phyloP scores from a whole-genome alignment of 2,797 vertebrate genomes.

The Microctenopoma steveboyesi region DNA sequence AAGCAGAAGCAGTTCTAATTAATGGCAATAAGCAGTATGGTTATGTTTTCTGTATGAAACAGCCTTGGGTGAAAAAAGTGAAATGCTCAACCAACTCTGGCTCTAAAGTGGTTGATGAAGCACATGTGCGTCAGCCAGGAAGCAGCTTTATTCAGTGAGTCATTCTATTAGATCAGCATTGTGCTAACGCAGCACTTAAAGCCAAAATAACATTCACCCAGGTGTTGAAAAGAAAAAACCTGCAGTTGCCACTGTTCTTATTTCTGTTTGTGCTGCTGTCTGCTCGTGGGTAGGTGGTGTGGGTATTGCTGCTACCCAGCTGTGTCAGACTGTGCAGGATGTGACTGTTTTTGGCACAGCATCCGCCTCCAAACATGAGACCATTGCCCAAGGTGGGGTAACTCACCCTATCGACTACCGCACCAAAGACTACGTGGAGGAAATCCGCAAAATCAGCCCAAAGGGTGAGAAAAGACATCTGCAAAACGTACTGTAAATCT shows the following conservation, averaged over 20 bases:
- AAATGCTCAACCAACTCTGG: neutral
- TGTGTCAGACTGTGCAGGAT: conserved; percentile 89
- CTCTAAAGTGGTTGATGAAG: neutral
- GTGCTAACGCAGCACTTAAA: neutral
- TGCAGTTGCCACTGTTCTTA: neutral
- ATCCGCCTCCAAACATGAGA: conserved; percentile 89
- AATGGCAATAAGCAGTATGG: no score
- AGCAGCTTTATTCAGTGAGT: neutral
- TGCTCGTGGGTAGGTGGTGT: conserved; percentile 84
- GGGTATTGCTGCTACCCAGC: conserved; percentile 90
- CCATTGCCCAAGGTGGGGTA: conserved; percentile 87
- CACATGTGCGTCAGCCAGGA: neutral
- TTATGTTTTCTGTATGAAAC: no score
- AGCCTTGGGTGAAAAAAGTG: no score
- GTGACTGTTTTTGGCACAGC: conserved; percentile 93
- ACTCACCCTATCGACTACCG: conserved; percentile 92
- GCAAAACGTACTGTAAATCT: neutral
- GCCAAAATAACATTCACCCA: neutral
- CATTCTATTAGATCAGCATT: neutral
- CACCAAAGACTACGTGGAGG: conserved; percentile 88
- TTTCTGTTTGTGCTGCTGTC: conserved; percentile 12
- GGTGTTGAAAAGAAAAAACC: conserved; percentile 1
- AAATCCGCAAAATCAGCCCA: conserved; percentile 90
- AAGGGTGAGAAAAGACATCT: conserved; percentile 78
- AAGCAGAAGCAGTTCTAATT: no score